Evolutionary conservation across 2,888 invertebrate species (phyloP), one percentile per base, ranked within the genome.

Genomic region (Habrosyne pyritoides): DNA sequence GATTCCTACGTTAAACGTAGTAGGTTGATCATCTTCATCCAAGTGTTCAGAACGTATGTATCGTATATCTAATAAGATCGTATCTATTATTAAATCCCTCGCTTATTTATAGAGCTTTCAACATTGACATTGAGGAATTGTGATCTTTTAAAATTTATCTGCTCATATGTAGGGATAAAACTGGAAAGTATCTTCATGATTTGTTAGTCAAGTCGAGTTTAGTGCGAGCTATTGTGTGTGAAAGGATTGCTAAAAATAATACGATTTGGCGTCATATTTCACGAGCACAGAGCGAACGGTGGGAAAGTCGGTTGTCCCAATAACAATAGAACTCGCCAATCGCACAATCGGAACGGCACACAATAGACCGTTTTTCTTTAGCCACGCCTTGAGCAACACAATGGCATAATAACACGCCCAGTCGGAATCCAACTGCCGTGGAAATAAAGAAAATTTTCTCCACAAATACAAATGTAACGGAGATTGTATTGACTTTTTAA

Each of bases 401-500:
- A 88, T 87, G 76, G 70, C 64, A 71, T 76, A 18, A 42, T 42
- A 77, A 84, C 87, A 90, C 91, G 91, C 91, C 91, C 91, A 89
- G 87, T 66, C 69, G 69, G 70, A 79, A 42, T 61, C 64, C 81
- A 74, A 75, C 77, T 76, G 77, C 79, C 76, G 77, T 48, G 24
- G 50, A 21, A 82, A 88, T 83, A 86, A 90, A 90, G 90, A 89
- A 91, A 90, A 89, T 89, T 89, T 89, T 83, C 90, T 89, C 82
- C 77, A 81, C 87, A 85, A 89, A 88, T 79, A 86, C 85, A 84
- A 82, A 84, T 83, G 83, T 81, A 83, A 84, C 75, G 79, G 83
- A 84, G 87, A 90, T 89, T 88, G 88, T 91, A 91, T 91, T 89
- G 91, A 92, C 91, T 91, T 92, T 91, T 91, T 89, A 89, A 90